Base-by-base conservation (phyloP, 2,113 vertebrate species). In the Leucoraja erinaceus region DNA sequence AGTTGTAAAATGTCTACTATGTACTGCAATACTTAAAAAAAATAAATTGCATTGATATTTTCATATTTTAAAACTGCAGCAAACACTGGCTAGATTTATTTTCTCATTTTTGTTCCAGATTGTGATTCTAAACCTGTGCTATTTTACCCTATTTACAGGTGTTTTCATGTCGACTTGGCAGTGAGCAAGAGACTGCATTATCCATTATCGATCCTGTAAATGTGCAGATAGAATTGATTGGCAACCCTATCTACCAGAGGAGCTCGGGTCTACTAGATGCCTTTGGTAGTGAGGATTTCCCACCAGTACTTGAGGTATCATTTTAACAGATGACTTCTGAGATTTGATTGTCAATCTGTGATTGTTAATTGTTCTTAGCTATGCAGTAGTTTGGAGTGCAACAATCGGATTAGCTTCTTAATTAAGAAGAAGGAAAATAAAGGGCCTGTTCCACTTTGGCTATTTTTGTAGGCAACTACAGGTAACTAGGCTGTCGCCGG, bases 181-280 rank as follows among this genome's bases (percentile, higher is more conserved):
- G 96, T 9, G 99, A 99, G 93, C 98, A 98, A 7, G 98, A 99
- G 93, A 99, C 98, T 0, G 99, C 99, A 0, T 95, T 99, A 93
- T 99, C 99, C 2, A 99, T 99, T 93, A 96, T 99, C 0, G 99
- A 99, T 93, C 99, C 99, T 0, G 98, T 99, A 28, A 98, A 99
- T 84, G 95, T 99, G 77, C 98, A 99, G 20, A 94, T 99, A 94
- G 99, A 99, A 94, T 96, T 99, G 31, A 96, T 98, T 95, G 98
- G 98, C 7, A 99, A 97, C 94, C 97, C 98, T 93, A 98, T 97
- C 0, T 99, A 99, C 92, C 97, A 98, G n/a, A 97, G 96, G 93
- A 98, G 97, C 93, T 98, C 98, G 0, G 99, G 99, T 1, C 95
- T 99, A 31, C 94, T 99, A 95, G 99, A 99, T 92, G 99, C 99